Conservation (phyloP, 2,888 invertebrate species). For the Cataglyphis rosenhaueri region DNA sequence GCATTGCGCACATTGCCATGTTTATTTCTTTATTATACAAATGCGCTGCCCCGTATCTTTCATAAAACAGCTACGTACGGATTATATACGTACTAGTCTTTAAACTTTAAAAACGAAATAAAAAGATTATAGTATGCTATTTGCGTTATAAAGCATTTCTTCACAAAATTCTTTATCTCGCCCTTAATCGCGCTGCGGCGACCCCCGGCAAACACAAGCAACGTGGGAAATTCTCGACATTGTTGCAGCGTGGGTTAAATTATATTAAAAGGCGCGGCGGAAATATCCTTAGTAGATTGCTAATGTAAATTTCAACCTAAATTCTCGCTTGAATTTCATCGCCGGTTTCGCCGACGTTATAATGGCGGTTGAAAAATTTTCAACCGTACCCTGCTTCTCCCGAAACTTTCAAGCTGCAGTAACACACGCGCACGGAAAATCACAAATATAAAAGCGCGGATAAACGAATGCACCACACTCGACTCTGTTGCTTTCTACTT, state of each 20-base stretch:
- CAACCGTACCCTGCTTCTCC: slow-evolving; percentile 36
- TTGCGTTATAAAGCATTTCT: slow-evolving; percentile 31
- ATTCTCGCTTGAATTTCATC: slow-evolving; percentile 48
- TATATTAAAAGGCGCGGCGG: slow-evolving; percentile 50
- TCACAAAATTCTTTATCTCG: slow-evolving; percentile 47
- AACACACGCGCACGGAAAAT: slow-evolving; percentile 9
- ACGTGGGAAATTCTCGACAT: slow-evolving; percentile 50
- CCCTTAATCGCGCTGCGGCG: slow-evolving; percentile 30
- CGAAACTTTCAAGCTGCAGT: slow-evolving; percentile 22
- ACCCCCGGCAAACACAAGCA: slow-evolving; percentile 24
- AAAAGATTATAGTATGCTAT: neutral
- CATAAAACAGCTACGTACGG: neutral
- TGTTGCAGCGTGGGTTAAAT: slow-evolving; percentile 36
- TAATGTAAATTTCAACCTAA: slow-evolving; percentile 55
- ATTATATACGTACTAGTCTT: neutral
- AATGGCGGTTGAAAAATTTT: slow-evolving; percentile 50
- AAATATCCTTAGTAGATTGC: slow-evolving; percentile 54
- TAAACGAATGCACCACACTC: neutral
- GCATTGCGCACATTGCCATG: neutral
- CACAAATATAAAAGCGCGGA: neutral
- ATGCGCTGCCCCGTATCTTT: neutral
- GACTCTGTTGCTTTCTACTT: neutral
- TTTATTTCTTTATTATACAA: slow-evolving; percentile 40
- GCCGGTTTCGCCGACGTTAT: slow-evolving; percentile 19
- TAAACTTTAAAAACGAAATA: slow-evolving; percentile 19